Base-by-base conservation (phyloP, 2,888 invertebrate genomes). In the Polylopha cassiicola region DNA sequence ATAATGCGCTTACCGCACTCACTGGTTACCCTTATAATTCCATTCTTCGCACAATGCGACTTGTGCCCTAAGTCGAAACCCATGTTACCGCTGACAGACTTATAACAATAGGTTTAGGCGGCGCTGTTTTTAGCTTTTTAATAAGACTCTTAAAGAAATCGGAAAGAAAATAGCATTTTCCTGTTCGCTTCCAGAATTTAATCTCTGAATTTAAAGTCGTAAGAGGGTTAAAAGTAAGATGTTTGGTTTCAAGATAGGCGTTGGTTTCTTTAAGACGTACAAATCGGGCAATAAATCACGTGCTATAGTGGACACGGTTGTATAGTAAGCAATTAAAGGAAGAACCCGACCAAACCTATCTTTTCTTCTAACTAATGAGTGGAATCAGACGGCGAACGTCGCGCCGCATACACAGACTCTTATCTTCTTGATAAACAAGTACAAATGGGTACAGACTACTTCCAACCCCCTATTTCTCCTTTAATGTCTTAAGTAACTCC, bases 361-460 rank as follows among this genome's bases (percentile, higher is more conserved):
- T 74, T 59, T 63, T 58, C 62, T 58, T 48, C 51, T 51, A 68
- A 75, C 75, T 81, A 80, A 79, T 79, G 77, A 79, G 72, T 68
- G 61, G 62, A 69, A 68, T 65, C 67, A 64, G 63, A 61, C 61
- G 67, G 53, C 53, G 61, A 62, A 53, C 61, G 62, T 61, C 63
- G 43, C 43, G 66, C 58, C 62, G 64, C 63, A 62, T 70, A 71
- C 66, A 55, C 61, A 60, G 61, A 65, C 67, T 70, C 73, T 77
- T 80, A 79, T 80, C 78, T 77, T 53, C 56, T 62, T 65, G 78
- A 81, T 81, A 82, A 82, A 82, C 72, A 72, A 76, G 69, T 75
- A 80, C 80, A 80, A 81, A 82, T 81, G 71, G 73, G 68, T 69
- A 76, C 73, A 75, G 66, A 65, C 64, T 69, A 62, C 65, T 70